A percentile compares a stretch with the other conserved stretches of the same genome.
These are phyloP conservation scores for Lepidurus arcticus DNA, from an alignment of 1,140 invertebrate species.

Conservation along the genomic window DNA sequence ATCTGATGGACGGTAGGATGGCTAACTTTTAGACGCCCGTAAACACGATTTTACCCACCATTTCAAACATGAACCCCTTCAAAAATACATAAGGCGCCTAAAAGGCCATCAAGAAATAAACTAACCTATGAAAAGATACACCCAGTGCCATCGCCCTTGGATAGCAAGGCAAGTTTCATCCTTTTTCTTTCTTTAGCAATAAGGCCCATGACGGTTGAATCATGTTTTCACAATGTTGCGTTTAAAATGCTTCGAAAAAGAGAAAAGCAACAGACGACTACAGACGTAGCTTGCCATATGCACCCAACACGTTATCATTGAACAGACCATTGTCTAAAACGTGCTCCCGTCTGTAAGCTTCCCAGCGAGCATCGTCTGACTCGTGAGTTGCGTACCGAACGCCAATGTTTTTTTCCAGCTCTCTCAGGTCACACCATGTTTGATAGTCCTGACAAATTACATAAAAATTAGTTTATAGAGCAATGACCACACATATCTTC, in stretches of 20 bases:
- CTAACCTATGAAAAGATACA: not conserved
- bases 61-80: not conserved
- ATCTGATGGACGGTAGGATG: slow-evolving; percentile 1
- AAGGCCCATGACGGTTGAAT: slow-evolving; percentile 10
- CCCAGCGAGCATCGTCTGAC: slow-evolving; percentile 90
- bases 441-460: slow-evolving; percentile 69
- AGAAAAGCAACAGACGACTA: not conserved
- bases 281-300: slow-evolving; percentile 9
- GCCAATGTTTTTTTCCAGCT: slow-evolving; percentile 75
- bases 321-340: slow-evolving; percentile 35
- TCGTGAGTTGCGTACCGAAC: slow-evolving; percentile 90
- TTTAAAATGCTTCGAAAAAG: not conserved
- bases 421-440: slow-evolving; percentile 89
- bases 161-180: not conserved
- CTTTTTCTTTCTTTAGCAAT: not conserved
- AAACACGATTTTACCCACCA: not conserved
- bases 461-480: slow-evolving; percentile 24
- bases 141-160: not conserved
- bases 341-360: slow-evolving; percentile 50
- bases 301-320: slow-evolving; percentile 24
- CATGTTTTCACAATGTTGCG: not conserved
- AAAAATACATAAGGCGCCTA: slow-evolving; percentile 3
- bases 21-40: not conserved
- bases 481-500: not conserved
- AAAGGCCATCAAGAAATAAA: not conserved